Evolutionary conservation across 2,113 vertebrate genomes (phyloP), one percentile per base, ranked within the genome.

Genomic region (Lynx canadensis): DNA sequence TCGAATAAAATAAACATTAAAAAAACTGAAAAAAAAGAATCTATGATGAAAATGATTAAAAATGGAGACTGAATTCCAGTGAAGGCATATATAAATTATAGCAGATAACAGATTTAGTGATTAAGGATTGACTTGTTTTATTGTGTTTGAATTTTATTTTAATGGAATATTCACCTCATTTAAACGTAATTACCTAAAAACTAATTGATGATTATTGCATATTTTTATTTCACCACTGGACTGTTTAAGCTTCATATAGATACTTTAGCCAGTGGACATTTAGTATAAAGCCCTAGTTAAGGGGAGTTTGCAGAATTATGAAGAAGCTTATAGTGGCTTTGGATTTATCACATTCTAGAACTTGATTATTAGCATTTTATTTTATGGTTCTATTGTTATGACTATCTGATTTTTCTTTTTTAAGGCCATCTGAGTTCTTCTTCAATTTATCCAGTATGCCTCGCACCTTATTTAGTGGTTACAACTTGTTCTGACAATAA

Each of bases 381-480:
- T 88, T 93, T 89, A 36, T 96, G 27, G 27, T 38, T 82, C 29
- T 89, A 0, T 95, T 88, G 84, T 84, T 96, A 38, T 90, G 27
- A 96, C 83, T 86, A 4, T 71, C 1, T 85, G 1, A 89, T 93
- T 97, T 94, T 95, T 98, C 84, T 98, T 91, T 92, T 93, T 98
- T 84, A 97, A 99, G 99, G 99, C 91, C 99, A 99, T 95, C 98
- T 99, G 96, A 99, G 99, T 96, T 99, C 99, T 96, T 99, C 99
- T 29, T 99, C 99, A 4, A 99, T 99, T 98, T 99, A 99, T 96
- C 99, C 99, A 1, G 99, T 99, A 79, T 99, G 99, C 98, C 99
- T 99, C 97, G 99, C 99, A 38, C 99, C 99, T 1, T 99, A 99
- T 94, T 98, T 99, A 98, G 99, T 99, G 55, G 99, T 99, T n/a